Evolutionary conservation across 2,113 vertebrate genomes (phyloP).

Genomic region (Colistium nudipinnis): DNA sequence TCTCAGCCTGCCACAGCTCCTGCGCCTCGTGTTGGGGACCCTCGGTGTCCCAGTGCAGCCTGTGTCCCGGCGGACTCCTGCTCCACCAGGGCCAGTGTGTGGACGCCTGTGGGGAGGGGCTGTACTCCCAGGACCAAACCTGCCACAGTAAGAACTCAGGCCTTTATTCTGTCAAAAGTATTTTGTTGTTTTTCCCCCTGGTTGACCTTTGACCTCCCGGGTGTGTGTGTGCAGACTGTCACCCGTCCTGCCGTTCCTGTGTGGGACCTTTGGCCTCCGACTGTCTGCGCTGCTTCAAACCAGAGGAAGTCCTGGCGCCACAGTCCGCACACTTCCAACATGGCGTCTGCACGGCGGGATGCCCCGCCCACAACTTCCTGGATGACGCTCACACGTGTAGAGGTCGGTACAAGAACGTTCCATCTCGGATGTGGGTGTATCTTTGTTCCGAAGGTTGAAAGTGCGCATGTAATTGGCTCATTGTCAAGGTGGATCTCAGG

Average conservation of each 20-base stretch:
- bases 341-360: constrained; percentile 83
- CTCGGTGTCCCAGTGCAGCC: constrained; percentile 83
- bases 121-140: constrained; percentile 80
- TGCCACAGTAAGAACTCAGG: constrained; percentile 85
- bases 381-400: constrained; percentile 82
- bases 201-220: background rate
- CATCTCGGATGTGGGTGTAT: background rate
- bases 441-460: constrained; percentile 37
- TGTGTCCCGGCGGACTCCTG: constrained; percentile 77
- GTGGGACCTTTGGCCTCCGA: constrained; percentile 80
- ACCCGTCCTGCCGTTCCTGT: constrained; percentile 87
- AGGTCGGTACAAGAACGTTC: constrained; percentile 73
- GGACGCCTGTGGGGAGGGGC: constrained; percentile 85
- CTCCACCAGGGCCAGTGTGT: constrained; percentile 87
- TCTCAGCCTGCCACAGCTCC: constrained; percentile 87
- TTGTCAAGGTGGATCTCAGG: constrained; percentile 22
- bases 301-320: constrained; percentile 80
- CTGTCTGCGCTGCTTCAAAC: constrained; percentile 83
- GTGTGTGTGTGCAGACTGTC: constrained; percentile 82
- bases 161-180: no score
- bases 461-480: constrained; percentile 55
- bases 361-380: constrained; percentile 78
- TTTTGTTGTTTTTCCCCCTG: background rate
- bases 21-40: constrained; percentile 88
- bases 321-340: constrained; percentile 26